Conservation (phyloP, 2,888 invertebrate species). For the Rhagophthalmus giganteus region DNA sequence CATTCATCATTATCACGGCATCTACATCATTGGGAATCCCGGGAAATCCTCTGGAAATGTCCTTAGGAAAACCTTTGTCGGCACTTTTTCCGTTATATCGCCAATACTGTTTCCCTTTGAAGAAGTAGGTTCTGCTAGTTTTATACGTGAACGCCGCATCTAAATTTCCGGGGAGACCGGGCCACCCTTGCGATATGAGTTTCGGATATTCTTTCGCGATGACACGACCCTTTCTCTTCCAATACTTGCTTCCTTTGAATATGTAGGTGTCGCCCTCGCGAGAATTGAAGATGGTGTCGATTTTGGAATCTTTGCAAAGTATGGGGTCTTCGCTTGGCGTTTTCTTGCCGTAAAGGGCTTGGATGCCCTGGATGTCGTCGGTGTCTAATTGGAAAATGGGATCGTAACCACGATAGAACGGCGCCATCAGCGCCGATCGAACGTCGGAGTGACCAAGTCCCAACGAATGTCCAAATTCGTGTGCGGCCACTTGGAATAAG, state of each 20-base stretch:
- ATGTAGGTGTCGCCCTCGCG: conserved; percentile 86
- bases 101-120: conserved; percentile 95
- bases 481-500: conserved; percentile 92
- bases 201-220: conserved; percentile 87
- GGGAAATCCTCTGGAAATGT: conserved; percentile 89
- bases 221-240: conserved; percentile 82
- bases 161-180: conserved; percentile 81
- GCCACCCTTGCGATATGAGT: conserved; percentile 80
- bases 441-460: conserved; percentile 95
- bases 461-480: conserved; percentile 96
- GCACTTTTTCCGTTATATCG: conserved; percentile 81
- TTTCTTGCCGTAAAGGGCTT: conserved; percentile 77
- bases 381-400: conserved; percentile 81
- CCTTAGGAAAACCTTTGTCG: conserved; percentile 89
- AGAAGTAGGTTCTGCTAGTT: conserved; percentile 96
- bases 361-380: conserved; percentile 85
- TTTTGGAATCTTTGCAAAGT: conserved; percentile 76
- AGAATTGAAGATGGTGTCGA: conserved; percentile 90
- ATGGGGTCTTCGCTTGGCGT: conserved; percentile 64
- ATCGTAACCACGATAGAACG: conserved; percentile 81
- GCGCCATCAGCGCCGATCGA: conserved; percentile 86
- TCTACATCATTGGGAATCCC: conserved; percentile 94
- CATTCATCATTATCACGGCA: conserved; percentile 94
- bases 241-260: conserved; percentile 89
- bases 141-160: conserved; percentile 93